Evolutionary conservation across 2,797 vertebrate genomes (phyloP).

Genomic region (Mus minutoides): DNA sequence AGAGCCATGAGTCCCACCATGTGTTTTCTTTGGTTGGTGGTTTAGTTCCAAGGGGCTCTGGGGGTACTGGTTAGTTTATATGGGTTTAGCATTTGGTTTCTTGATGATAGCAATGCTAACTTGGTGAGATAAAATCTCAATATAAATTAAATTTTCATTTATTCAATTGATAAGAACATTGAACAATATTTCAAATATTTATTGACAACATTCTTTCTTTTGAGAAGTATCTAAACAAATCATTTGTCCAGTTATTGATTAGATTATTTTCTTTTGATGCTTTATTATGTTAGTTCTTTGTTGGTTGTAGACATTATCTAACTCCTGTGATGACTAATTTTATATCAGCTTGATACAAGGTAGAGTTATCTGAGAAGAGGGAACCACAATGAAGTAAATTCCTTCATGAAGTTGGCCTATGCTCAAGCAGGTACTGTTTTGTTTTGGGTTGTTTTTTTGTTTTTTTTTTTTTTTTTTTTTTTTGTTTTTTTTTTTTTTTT

Average conservation of each 20-base stretch:
- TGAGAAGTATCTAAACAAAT: background rate
- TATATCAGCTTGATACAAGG: background rate
- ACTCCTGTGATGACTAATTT: background rate
- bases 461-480: too few species aligned
- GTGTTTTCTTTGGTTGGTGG: too few species aligned
- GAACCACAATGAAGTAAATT: background rate
- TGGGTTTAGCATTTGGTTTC: background rate
- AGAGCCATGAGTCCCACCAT: too few species aligned
- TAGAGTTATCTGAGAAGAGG: background rate
- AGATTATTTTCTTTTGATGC: background rate
- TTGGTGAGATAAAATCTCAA: background rate
- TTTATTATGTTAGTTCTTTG: background rate
- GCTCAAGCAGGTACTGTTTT: too few species aligned
- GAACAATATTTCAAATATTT: background rate
- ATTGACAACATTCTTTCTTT: background rate
- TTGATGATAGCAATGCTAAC: background rate
- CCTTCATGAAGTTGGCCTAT: background rate
- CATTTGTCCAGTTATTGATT: background rate
- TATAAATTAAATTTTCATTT: background rate
- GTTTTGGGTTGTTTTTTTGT: too few species aligned
- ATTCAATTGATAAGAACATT: background rate
- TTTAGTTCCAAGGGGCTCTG: too few species aligned
- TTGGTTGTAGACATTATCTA: background rate
- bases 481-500: too few species aligned
- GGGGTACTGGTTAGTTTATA: too few species aligned